Evolutionary conservation across 2,888 invertebrate species (phyloP), one percentile per base, ranked within the genome.

Genomic region (Allolobophora icterica): DNA sequence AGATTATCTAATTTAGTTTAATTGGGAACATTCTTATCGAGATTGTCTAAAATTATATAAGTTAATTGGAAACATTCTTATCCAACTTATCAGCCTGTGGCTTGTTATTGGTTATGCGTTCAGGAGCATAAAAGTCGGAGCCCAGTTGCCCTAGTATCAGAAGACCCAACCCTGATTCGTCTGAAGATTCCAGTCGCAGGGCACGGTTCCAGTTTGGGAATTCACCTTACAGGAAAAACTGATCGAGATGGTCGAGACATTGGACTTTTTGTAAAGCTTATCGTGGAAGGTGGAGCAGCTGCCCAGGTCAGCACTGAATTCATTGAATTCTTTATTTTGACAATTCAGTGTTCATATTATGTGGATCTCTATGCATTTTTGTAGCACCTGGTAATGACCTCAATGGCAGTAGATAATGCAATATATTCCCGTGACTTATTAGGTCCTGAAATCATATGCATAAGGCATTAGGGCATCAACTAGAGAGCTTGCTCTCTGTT

Each of bases 221-320:
- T 90, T 35, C 34, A 83, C 38, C 84, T 90, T 19, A 84, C 58
- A 19, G 90, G 90, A 24, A 33, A 40, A n/a, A 87, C 84, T 3
- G 87, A 35, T 21, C 38, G 6, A 21, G 87, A 87, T 30, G 87
- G 87, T 87, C 87, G 95, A 58, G 96, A 96, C 93, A 99, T 99
- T 95, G 99, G 99, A 84, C 99, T 99, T 94, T 99, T 99, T 95
- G 98, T 99, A 93, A 99, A 99, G 96, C 98, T 97, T 93, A 98
- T 99, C 45, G 96, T 99, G 92, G 97, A 98, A 94, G 99, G 99
- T 1, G 99, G 99, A 19, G 99, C 99, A 1, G 99, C 99, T 1
- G 95, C 95, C 84, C 96, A 96, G 90, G 90, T 90, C 19, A 30
- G 89, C 89, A 38, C 89, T 71, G 71, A 71, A 71, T 71, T 71